Evolutionary conservation across 2,797 vertebrate genomes (phyloP).

Genomic region (Neosilurus hyrtlii): DNA sequence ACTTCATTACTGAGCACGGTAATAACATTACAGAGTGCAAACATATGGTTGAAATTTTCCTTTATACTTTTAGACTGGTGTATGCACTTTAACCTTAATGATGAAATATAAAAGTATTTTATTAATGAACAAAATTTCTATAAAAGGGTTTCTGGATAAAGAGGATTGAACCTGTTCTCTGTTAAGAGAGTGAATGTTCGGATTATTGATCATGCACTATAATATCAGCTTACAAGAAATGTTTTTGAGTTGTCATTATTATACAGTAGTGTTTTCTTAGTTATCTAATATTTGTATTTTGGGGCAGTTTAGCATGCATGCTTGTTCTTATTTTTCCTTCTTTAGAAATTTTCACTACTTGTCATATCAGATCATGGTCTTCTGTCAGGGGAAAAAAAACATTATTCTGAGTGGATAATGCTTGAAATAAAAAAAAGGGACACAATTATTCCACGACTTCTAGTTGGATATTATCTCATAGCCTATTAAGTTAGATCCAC

Average conservation of each 20-base stretch:
- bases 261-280: neutral
- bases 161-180: neutral
- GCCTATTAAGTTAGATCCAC: no score
- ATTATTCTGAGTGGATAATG: no score
- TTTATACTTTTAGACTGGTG: neutral
- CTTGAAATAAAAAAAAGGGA: no score
- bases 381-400: no score
- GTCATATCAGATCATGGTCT: neutral
- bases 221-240: neutral
- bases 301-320: neutral
- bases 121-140: neutral
- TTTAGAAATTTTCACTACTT: no score
- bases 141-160: neutral
- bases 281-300: neutral
- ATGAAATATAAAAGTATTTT: neutral
- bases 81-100: neutral
- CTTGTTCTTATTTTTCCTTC: neutral
- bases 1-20: constrained; percentile 16
- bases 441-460: no score
- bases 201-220: no score
- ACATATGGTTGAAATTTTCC: constrained; percentile 12
- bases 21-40: constrained; percentile 28
- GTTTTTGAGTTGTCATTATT: neutral
- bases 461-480: no score
- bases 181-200: neutral